phyloP scores from a whole-genome alignment of 2,113 vertebrate species.

The Psilopogon haemacephalus region DNA sequence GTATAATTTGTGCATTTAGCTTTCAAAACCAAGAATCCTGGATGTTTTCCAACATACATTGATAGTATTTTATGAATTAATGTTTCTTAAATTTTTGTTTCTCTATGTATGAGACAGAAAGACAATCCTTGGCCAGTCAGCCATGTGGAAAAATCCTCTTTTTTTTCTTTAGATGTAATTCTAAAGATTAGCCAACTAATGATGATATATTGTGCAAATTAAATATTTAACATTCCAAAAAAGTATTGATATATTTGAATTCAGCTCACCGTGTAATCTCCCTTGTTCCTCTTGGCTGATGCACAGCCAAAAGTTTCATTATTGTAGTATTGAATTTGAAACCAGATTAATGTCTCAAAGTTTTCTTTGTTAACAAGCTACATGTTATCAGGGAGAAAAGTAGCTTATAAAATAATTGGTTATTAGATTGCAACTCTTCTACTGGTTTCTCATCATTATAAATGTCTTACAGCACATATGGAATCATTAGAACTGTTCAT shows the following conservation, averaged over 20 bases:
- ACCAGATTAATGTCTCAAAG: conserved; percentile 38
- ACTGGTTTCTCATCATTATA: neutral
- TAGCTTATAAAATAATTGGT: neutral
- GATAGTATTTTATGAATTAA: neutral
- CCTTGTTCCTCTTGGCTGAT: conserved; percentile 54
- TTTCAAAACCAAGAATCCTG: neutral
- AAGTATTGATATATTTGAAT: conserved; percentile 33
- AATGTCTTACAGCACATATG: neutral
- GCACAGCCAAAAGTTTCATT: conserved; percentile 36
- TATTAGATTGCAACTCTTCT: neutral
- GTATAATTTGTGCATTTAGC: neutral
- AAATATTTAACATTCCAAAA: conserved; percentile 57
- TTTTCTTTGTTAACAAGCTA: neutral
- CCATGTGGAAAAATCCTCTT: neutral
- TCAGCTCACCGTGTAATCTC: conserved; percentile 42
- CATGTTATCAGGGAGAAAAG: neutral
- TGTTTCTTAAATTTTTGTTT: neutral
- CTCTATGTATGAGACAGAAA: neutral
- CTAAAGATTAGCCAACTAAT: conserved; percentile 27
- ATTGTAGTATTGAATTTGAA: conserved; percentile 42
- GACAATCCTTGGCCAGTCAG: neutral
- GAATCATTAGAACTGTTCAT: neutral
- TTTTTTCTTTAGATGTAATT: conserved; percentile 15
- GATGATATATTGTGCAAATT: conserved; percentile 37
- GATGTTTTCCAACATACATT: neutral